Evolutionary conservation across 2,888 invertebrate genomes (phyloP).

Genomic region (Bombylius discolor): DNA sequence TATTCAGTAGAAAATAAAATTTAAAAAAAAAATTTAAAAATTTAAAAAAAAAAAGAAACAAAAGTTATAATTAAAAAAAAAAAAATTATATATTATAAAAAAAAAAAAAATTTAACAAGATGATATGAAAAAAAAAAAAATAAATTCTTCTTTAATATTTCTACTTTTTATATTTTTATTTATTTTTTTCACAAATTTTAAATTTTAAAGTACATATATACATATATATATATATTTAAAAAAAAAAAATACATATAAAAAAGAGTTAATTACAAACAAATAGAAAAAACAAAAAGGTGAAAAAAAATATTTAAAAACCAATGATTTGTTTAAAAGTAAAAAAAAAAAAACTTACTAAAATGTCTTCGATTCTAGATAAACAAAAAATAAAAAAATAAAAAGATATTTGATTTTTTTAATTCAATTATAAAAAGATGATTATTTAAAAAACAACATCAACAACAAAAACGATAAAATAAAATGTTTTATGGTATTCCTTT

Average conservation of each 20-base stretch:
- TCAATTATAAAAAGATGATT: no score
- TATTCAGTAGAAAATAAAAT: slow-evolving; percentile 53
- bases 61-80: neutral
- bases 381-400: no score
- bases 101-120: no score
- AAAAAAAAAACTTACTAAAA: no score
- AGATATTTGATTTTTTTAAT: no score
- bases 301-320: neutral
- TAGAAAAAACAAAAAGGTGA: neutral
- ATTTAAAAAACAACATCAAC: no score
- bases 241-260: neutral
- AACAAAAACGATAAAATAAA: no score
- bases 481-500: no score
- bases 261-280: neutral
- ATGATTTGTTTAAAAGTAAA: neutral
- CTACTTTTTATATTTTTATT: neutral
- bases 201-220: neutral
- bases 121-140: neutral
- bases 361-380: no score
- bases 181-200: neutral
- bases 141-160: neutral
- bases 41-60: neutral
- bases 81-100: no score
- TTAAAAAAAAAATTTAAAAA: neutral
- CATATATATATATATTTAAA: neutral